Conservation (phyloP, 2,113 vertebrate species). For the Mesitornis unicolor region DNA sequence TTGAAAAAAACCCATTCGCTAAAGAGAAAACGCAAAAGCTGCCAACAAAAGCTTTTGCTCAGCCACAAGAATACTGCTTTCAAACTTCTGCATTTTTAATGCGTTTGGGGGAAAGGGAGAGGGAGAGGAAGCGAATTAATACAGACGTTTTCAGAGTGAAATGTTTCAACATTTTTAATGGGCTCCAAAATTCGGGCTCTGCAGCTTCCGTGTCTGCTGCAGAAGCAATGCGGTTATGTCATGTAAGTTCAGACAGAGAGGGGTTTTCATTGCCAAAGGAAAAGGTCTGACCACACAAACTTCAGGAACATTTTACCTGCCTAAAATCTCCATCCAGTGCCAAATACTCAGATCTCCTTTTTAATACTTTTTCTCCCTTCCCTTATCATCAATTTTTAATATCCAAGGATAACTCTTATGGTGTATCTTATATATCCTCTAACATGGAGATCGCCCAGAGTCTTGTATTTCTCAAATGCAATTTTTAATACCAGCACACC, state of each 20-base stretch:
- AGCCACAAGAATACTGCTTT: constrained; percentile 6
- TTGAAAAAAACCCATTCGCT: constrained; percentile 32
- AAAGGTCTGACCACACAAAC: background rate
- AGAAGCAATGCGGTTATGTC: background rate
- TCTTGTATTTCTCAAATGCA: background rate
- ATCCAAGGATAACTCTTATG: background rate
- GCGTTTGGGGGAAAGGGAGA: background rate
- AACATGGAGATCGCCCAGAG: background rate
- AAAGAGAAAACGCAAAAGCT: constrained; percentile 18
- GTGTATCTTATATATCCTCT: background rate
- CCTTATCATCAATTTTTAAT: background rate
- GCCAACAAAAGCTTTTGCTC: constrained; percentile 35
- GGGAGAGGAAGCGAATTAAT: background rate
- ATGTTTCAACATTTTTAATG: background rate
- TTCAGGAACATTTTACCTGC: background rate
- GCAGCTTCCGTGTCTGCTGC: background rate
- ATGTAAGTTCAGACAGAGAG: background rate
- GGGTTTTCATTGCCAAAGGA: background rate
- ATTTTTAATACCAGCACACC: background rate
- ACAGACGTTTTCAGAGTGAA: background rate
- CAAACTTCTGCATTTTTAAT: constrained; percentile 28
- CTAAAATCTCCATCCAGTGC: background rate
- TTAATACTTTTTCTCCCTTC: background rate
- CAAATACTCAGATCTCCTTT: background rate
- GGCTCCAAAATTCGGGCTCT: background rate